A percentile compares a stretch with the other conserved stretches of the same genome.
Evolutionary conservation across 2,113 vertebrate genomes (phyloP).

Genomic region (Shinisaurus crocodilurus): DNA sequence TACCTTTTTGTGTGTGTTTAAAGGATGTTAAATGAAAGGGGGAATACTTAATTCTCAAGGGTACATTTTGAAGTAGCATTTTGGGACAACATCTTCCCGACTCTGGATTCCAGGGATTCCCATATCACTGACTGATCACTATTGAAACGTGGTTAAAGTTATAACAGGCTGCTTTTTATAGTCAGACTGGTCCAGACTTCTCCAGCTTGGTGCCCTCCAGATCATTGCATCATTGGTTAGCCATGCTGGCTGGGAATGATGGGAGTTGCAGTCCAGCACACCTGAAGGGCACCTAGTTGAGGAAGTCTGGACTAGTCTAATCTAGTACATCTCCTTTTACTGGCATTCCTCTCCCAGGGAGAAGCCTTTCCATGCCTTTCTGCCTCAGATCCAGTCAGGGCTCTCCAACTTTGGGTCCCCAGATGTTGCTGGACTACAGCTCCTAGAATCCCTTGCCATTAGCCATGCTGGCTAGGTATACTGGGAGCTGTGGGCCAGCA

Average conservation of each 20-base stretch:
- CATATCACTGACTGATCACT: background rate
- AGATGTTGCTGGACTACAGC: too few relatives aligned
- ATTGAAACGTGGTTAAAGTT: background rate
- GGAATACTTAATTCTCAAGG: background rate
- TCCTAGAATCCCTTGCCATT: too few relatives aligned
- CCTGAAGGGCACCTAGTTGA: background rate
- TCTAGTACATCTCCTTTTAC: background rate
- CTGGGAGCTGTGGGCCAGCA: too few relatives aligned
- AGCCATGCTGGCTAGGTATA: too few relatives aligned
- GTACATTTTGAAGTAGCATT: slow-evolving; percentile 21
- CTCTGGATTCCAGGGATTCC: background rate
- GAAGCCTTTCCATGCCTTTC: background rate
- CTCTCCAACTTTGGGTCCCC: too few relatives aligned
- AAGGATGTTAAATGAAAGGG: background rate
- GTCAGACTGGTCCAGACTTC: background rate
- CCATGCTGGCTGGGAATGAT: too few relatives aligned
- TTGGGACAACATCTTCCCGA: background rate
- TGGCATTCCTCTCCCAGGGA: background rate
- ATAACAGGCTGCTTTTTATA: background rate
- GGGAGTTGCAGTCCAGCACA: background rate
- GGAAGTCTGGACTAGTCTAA: background rate
- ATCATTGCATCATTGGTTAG: too few relatives aligned
- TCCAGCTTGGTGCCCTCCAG: too few relatives aligned
- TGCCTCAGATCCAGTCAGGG: background rate
- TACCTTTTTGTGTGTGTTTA: background rate